Conservation (phyloP, 2,888 invertebrate species). For the Arenicola marina region DNA sequence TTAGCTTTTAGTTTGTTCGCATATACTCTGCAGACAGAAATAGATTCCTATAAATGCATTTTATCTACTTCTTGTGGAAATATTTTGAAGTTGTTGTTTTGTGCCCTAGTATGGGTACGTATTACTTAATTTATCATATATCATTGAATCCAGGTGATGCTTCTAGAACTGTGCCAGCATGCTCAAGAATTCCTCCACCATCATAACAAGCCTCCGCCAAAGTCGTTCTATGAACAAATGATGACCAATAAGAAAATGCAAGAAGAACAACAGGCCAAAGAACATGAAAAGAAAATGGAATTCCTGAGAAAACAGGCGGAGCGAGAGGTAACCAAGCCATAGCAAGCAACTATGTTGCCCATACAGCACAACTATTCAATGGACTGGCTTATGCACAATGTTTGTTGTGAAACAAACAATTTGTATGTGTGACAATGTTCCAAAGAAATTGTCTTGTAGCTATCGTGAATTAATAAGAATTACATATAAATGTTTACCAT, state of each 20-base stretch:
- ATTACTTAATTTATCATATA: background rate
- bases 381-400: background rate
- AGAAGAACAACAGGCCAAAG: constrained; percentile 46
- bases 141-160: constrained; percentile 67
- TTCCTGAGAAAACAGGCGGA: constrained; percentile 43
- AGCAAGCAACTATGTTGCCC: too few relatives aligned
- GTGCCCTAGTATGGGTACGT: background rate
- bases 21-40: background rate
- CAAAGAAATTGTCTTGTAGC: background rate
- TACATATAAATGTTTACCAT: too few relatives aligned
- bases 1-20: background rate
- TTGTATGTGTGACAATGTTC: background rate
- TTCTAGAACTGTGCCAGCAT: constrained; percentile 79
- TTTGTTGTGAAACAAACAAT: background rate
- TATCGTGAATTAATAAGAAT: too few relatives aligned
- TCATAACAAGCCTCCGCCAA: constrained; percentile 78
- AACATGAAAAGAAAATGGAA: constrained; percentile 43
- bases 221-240: constrained; percentile 93
- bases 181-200: constrained; percentile 77
- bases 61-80: background rate
- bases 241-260: constrained; percentile 69
- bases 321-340: constrained; percentile 41
- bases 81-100: too few relatives aligned
- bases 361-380: too few relatives aligned
- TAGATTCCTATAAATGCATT: background rate